These are phyloP conservation scores for Sardinella longiceps DNA, from an alignment of 2,797 vertebrate species.

Conservation along the genomic window DNA sequence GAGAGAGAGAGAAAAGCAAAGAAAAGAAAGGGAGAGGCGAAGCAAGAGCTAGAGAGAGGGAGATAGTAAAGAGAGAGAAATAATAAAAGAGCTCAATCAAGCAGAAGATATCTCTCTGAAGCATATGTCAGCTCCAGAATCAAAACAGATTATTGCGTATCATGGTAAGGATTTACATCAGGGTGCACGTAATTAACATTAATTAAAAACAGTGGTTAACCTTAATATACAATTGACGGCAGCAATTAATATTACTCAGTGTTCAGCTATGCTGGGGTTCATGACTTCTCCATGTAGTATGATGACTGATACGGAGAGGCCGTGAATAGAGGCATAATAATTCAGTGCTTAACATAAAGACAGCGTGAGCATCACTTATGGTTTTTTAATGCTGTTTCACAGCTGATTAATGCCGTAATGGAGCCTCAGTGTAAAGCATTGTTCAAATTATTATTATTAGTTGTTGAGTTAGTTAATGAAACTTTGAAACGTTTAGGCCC, in stretches of 20 bases:
- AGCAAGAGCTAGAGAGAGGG: neutral
- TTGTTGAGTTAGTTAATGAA: neutral
- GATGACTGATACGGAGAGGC: neutral
- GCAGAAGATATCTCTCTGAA: conserved; percentile 13
- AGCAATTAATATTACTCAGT: neutral
- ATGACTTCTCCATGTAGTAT: neutral
- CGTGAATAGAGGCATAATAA: neutral
- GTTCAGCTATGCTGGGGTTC: neutral
- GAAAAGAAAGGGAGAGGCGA: no score
- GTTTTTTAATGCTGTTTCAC: conserved; percentile 7
- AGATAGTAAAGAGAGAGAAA: conserved; percentile 37
- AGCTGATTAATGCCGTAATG: neutral
- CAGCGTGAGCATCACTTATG: neutral
- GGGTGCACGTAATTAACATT: neutral
- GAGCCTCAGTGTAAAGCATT: neutral
- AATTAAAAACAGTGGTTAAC: conserved; percentile 15
- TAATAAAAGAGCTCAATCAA: neutral
- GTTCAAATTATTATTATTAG: no score
- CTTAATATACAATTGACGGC: conserved; percentile 10
- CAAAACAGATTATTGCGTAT: conserved; percentile 18
- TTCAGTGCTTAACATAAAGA: neutral
- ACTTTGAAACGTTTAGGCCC: neutral
- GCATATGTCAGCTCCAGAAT: neutral
- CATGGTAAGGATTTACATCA: neutral
- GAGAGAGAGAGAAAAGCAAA: conserved; percentile 36